These are phyloP conservation scores for Hirudo medicinalis DNA, from an alignment of 1,140 invertebrate species.

Conservation along the genomic window DNA sequence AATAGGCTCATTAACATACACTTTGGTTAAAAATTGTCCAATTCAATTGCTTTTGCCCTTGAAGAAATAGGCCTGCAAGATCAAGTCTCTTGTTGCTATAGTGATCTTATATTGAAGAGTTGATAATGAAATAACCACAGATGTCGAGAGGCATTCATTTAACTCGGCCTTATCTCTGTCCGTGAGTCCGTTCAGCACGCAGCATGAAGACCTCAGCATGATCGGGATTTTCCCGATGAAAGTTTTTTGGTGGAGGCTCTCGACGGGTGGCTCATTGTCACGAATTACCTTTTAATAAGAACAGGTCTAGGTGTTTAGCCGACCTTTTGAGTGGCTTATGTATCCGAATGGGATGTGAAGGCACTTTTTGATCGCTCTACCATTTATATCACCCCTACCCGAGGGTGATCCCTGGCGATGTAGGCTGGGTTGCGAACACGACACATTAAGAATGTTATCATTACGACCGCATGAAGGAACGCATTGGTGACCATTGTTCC, in stretches of 20 bases:
- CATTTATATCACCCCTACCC: too few species aligned
- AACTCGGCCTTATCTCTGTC: slow-evolving; percentile 96
- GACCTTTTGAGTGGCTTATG: too few species aligned
- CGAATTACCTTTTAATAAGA: slow-evolving; percentile 44
- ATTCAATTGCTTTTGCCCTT: slow-evolving; percentile 49
- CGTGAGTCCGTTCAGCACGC: slow-evolving; percentile 75
- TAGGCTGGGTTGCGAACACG: too few species aligned
- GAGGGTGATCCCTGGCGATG: too few species aligned
- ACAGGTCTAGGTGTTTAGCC: too few species aligned
- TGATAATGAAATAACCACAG: slow-evolving; percentile 47
- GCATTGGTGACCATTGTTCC: too few species aligned
- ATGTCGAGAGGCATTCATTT: slow-evolving; percentile 96
- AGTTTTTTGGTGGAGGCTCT: slow-evolving; percentile 88
- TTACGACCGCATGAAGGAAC: too few species aligned
- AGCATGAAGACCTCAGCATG: slow-evolving; percentile 94
- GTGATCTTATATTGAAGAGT: slow-evolving; percentile 89
- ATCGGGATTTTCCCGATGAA: slow-evolving; percentile 99
- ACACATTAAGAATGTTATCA: too few species aligned
- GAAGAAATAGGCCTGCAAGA: slow-evolving; percentile 91
- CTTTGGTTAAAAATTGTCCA: neutral
- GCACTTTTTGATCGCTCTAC: too few species aligned
- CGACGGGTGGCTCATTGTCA: slow-evolving; percentile 75
- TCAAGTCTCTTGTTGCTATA: slow-evolving; percentile 97
- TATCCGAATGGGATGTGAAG: too few species aligned
- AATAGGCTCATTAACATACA: too few species aligned